Conservation (phyloP, 1,140 invertebrate genomes). For the Rhizoglyphus robini region DNA sequence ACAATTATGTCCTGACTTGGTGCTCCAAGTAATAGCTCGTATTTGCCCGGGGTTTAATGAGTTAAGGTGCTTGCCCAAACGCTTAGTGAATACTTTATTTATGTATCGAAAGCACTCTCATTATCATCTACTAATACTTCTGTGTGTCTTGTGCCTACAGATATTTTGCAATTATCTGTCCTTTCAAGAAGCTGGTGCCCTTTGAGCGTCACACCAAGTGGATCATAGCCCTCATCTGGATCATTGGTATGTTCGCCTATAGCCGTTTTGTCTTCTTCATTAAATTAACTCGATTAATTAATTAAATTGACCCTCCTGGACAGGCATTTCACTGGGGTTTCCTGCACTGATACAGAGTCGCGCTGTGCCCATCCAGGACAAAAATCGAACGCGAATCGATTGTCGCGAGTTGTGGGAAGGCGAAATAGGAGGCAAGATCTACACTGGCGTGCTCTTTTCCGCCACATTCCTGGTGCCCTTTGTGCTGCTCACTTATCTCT, state of each 20-base stretch:
- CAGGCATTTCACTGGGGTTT: constrained; percentile 30
- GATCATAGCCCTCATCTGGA: constrained; percentile 13
- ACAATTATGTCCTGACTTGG: too few relatives aligned
- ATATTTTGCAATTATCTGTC: constrained; percentile 36
- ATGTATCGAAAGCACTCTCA: not conserved
- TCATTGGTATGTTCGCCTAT: constrained; percentile 4
- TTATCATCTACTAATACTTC: not conserved
- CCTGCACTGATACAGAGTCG: constrained; percentile 36
- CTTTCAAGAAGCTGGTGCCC: constrained; percentile 28
- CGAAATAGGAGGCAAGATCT: constrained; percentile 18
- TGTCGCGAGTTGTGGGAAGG: constrained; percentile 33
- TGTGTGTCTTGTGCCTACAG: constrained; percentile 27
- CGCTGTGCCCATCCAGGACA: constrained; percentile 29
- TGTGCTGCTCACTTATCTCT: constrained; percentile 37
- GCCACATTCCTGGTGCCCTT: constrained; percentile 41
- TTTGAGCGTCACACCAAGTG: constrained; percentile 18
- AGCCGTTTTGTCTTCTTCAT: too few relatives aligned
- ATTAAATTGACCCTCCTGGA: not conserved
- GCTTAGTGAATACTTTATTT: not conserved
- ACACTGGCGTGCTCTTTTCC: constrained; percentile 38
- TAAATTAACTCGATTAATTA: not conserved
- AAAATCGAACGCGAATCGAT: constrained; percentile 30
- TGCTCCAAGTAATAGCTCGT: too few relatives aligned
- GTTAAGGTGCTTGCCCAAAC: too few relatives aligned
- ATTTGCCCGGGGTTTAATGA: too few relatives aligned